Percentiles rank a stretch among this genome's conserved stretches.
These are phyloP conservation scores for Drosophila nasuta DNA, from an alignment of 1,140 invertebrate species.

Conservation along the genomic window DNA sequence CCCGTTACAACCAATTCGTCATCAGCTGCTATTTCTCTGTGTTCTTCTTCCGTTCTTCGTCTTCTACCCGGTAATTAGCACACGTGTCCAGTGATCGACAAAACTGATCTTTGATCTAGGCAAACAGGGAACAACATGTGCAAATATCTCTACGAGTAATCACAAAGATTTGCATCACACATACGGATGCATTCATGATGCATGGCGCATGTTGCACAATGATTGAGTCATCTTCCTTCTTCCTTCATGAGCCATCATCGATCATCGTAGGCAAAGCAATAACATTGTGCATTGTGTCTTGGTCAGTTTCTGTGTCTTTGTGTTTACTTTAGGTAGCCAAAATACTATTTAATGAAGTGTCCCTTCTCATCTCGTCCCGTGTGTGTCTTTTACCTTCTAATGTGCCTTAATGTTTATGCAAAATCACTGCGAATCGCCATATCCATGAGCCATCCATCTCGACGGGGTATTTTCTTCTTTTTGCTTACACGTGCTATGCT, in stretches of 20 bases:
- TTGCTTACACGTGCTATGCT: slow-evolving; percentile 33
- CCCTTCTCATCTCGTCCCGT: slow-evolving; percentile 7
- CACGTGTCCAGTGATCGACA: slow-evolving; percentile 49
- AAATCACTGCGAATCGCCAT: slow-evolving; percentile 26
- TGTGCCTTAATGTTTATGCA: slow-evolving; percentile 72
- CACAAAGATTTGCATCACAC: slow-evolving; percentile 29
- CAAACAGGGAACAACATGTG: not conserved
- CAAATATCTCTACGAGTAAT: slow-evolving; percentile 2
- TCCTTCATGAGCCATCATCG: slow-evolving; percentile 19
- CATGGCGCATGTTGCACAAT: slow-evolving; percentile 47
- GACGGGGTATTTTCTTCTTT: not conserved
- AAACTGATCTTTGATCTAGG: slow-evolving; percentile 25
- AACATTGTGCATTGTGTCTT: not conserved
- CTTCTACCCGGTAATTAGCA: slow-evolving; percentile 68
- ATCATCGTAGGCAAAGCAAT: slow-evolving; percentile 19
- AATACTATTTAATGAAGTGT: slow-evolving; percentile 73
- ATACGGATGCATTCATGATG: not conserved
- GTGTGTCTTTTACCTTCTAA: slow-evolving; percentile 41
- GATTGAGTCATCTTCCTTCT: slow-evolving; percentile 66
- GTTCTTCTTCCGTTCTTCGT: not conserved
- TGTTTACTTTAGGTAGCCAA: slow-evolving; percentile 56
- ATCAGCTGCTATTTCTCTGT: slow-evolving; percentile 1
- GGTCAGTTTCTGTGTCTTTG: slow-evolving; percentile 12
- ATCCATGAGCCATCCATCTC: slow-evolving; percentile 13
- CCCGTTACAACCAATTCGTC: slow-evolving; percentile 43